These are phyloP conservation scores for Euplagia quadripunctaria DNA, from an alignment of 2,888 invertebrate species.

Conservation along the genomic window DNA sequence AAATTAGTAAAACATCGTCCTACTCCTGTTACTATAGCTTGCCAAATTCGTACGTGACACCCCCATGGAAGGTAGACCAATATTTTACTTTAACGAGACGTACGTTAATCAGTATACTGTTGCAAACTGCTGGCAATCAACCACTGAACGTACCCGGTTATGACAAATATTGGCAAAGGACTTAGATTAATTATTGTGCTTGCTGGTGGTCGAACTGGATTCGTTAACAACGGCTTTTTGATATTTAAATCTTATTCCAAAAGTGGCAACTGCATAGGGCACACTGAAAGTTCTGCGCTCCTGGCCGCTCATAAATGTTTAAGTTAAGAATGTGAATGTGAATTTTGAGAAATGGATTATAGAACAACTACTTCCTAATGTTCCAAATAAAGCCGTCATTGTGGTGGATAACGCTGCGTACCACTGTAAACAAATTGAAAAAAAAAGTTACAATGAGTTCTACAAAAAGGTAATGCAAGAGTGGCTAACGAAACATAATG, in stretches of 20 bases:
- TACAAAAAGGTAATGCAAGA: too few species aligned
- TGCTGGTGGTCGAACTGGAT: constrained; percentile 25
- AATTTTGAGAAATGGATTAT: constrained; percentile 13
- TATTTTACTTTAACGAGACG: constrained; percentile 16
- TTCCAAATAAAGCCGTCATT: constrained; percentile 17
- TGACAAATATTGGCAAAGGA: constrained; percentile 19
- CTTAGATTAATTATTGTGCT: constrained; percentile 24
- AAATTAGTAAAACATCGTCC: not conserved
- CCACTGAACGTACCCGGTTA: constrained; percentile 3
- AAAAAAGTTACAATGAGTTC: too few species aligned
- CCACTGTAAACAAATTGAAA: too few species aligned
- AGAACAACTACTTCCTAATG: constrained; percentile 13
- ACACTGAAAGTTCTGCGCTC: not conserved
- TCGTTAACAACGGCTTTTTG: constrained; percentile 14
- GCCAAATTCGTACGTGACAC: too few species aligned
- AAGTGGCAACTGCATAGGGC: constrained; percentile 7
- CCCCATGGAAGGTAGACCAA: constrained; percentile 16
- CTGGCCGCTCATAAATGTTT: too few species aligned
- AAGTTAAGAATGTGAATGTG: too few species aligned
- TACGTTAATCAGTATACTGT: constrained; percentile 17
- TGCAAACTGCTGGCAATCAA: constrained; percentile 11
- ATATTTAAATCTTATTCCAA: constrained; percentile 18
- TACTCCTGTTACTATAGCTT: not conserved
- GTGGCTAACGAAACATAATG: too few species aligned
- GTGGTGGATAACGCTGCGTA: too few species aligned